Conservation (phyloP, 2,888 invertebrate genomes). For the Periphyllus acericola region DNA sequence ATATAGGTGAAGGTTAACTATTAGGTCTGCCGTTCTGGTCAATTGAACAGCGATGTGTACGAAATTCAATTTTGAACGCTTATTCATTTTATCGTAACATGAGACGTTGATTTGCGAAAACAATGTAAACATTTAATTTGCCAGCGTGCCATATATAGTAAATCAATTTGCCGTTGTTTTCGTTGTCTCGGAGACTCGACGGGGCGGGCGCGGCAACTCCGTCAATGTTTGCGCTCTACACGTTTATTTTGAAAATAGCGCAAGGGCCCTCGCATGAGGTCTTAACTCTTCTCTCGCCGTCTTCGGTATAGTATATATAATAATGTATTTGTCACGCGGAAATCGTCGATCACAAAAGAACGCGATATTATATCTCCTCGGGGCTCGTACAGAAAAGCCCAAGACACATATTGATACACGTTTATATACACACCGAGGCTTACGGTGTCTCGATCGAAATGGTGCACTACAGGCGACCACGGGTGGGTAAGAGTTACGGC, state of each 20-base stretch:
- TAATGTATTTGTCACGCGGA: no score
- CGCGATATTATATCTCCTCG: no score
- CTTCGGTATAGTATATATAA: no score
- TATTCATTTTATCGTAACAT: constrained; percentile 7
- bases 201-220: neutral
- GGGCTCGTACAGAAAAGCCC: neutral
- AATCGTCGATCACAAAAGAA: no score
- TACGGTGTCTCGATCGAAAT: neutral
- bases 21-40: constrained; percentile 26
- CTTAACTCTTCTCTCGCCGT: neutral
- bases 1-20: constrained; percentile 26
- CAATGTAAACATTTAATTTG: neutral
- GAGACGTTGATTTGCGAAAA: constrained; percentile 16
- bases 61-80: constrained; percentile 52
- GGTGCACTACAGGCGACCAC: no score
- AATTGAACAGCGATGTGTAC: constrained; percentile 36
- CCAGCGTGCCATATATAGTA: neutral
- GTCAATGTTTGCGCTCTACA: neutral
- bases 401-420: no score
- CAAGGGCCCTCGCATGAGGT: neutral
- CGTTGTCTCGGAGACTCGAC: neutral
- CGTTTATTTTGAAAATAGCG: neutral
- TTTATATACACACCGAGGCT: no score
- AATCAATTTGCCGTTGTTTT: constrained; percentile 5
- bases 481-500: no score